These are phyloP conservation scores for Trypoxylus dichotomus DNA, from an alignment of 1,140 invertebrate species.

Conservation along the genomic window DNA sequence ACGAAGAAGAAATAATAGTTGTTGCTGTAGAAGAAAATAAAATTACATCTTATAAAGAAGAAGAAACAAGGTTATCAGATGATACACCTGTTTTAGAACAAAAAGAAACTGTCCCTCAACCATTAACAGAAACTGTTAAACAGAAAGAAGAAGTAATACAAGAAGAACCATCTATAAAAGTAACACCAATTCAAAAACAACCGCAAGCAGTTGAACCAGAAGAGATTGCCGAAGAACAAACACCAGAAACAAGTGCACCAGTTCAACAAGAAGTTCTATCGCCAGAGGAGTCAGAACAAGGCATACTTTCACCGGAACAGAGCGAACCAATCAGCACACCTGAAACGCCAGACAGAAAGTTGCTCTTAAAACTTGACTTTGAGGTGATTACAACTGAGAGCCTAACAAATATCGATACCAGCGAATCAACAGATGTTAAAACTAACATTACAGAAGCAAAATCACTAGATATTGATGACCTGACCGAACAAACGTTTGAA, in stretches of 20 bases:
- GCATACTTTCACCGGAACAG: neutral
- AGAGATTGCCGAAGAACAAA: neutral
- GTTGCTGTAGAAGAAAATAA: too few species aligned
- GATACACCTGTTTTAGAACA: too few species aligned
- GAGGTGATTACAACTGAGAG: neutral
- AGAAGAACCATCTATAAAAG: neutral
- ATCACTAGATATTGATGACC: neutral
- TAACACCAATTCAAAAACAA: neutral
- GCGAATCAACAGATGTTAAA: neutral
- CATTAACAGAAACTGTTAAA: too few species aligned
- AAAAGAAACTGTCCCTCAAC: too few species aligned
- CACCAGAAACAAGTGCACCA: too few species aligned
- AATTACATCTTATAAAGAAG: too few species aligned
- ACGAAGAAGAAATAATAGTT: too few species aligned
- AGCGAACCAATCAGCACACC: neutral
- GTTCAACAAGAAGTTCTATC: too few species aligned
- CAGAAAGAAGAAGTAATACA: too few species aligned
- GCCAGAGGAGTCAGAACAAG: too few species aligned
- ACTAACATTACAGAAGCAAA: neutral
- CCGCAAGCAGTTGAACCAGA: neutral
- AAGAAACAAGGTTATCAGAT: too few species aligned
- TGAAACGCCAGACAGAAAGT: neutral
- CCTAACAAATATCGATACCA: neutral
- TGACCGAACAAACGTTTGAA: conserved; percentile 1
- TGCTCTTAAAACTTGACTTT: neutral